Evolutionary conservation across 2,113 vertebrate genomes (phyloP), one percentile per base, ranked within the genome.

Genomic region (Sigmodon hispidus): DNA sequence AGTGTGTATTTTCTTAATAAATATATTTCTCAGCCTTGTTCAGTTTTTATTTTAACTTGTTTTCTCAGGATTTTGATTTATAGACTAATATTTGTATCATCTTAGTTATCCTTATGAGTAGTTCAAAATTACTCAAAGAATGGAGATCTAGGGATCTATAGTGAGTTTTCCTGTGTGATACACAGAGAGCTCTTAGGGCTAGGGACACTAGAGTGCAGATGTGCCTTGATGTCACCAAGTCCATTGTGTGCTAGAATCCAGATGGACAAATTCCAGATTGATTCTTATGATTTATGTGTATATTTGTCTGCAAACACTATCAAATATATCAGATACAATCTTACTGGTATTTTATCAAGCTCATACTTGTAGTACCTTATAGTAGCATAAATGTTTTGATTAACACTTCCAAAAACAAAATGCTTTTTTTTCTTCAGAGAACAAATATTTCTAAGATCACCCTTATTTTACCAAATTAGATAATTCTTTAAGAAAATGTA

Each of bases 401-500:
- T 85, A 85, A 89, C 50, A 79, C 84, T 89, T 94, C 9, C 22
- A 61, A 26, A 11, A 34, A 31, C 29, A 85, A 79, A 89, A 52
- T 1, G 2, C 4, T 29, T 79, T 50, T 72, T 76, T 92, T 50
- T 36, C 16, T 81, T 88, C 52, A 43, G 52, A 57, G 50, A 81
- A 73, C 52, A 80, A 48, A 7, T 29, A 45, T n/a, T 92, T 94
- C 43, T n/a, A 84, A 73, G 50, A 40, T 76, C 50, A 69, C 70
- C 43, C 8, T 87, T 94, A 87, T 72, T 95, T 89, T 40, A 75
- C 7, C 4, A 9, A 73, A 0, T 79, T 83, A 63, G 26, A 55
- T 50, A 86, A 7, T 43, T 22, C n/a, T 73, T 57, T n/a, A 88
- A 89, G 65, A 93, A 94, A 94, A 90, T 81, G 36, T 36, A 90